These are phyloP conservation scores for Rhipidura dahli DNA, from an alignment of 2,113 vertebrate species.

Conservation along the genomic window DNA sequence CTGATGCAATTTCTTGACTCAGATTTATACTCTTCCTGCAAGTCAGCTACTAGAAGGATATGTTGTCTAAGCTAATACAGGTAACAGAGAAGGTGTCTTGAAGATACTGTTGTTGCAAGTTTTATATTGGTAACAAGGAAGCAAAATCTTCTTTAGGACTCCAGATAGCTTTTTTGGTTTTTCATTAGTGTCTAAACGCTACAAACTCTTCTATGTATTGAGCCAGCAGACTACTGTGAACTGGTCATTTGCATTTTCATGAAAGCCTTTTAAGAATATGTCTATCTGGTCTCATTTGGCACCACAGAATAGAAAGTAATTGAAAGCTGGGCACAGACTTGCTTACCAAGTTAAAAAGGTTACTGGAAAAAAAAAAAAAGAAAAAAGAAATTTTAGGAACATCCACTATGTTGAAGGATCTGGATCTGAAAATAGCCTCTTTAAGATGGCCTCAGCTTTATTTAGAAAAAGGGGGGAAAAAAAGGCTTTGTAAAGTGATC, in stretches of 20 bases:
- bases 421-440: neutral
- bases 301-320: constrained; percentile 15
- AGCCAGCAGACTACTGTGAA: neutral
- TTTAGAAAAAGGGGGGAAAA: neutral
- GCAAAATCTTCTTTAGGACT: neutral
- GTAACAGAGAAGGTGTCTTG: neutral
- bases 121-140: neutral
- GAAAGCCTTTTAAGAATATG: constrained; percentile 9
- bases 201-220: neutral
- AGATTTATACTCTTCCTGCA: neutral
- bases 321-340: constrained; percentile 15
- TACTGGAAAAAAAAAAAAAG: neutral
- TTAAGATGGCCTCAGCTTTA: neutral
- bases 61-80: neutral
- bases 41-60: neutral
- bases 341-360: neutral
- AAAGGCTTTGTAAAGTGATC: neutral
- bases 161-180: neutral
- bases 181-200: neutral
- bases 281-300: constrained; percentile 35
- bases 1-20: neutral
- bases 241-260: constrained; percentile 51
- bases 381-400: neutral
- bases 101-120: neutral
- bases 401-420: neutral